A percentile compares a stretch with the other conserved stretches of the same genome.
Conservation (phyloP, 2,797 vertebrate genomes). For the Philypnodon macrostomus region DNA sequence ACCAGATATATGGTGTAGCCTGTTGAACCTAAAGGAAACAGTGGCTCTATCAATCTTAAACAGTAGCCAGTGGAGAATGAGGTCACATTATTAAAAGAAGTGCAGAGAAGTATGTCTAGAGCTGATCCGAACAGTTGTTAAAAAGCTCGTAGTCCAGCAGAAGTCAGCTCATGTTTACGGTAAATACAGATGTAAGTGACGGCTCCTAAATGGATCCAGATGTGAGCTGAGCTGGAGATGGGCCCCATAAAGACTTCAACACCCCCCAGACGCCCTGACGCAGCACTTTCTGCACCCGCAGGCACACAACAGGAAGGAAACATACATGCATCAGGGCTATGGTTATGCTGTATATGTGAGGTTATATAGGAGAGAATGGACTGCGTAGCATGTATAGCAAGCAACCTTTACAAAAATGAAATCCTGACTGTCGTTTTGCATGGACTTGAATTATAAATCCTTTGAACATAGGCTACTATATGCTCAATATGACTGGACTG, state of each 20-base stretch:
- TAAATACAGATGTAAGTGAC: slow-evolving; percentile 52
- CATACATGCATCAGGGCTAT: not conserved
- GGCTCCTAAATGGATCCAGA: slow-evolving; percentile 56
- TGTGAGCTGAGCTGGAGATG: slow-evolving; percentile 43
- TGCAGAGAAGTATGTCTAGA: slow-evolving; percentile 18
- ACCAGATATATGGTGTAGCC: slow-evolving; percentile 2
- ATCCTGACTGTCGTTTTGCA: not conserved
- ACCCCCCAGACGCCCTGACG: slow-evolving; percentile 33
- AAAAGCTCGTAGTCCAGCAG: slow-evolving; percentile 17
- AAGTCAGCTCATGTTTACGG: slow-evolving; percentile 31
- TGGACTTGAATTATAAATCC: not conserved
- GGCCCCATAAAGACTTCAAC: slow-evolving; percentile 33
- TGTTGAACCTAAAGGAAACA: slow-evolving; percentile 18
- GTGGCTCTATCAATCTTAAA: slow-evolving; percentile 19
- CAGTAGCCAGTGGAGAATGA: slow-evolving; percentile 39
- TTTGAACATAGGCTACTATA: too few species aligned
- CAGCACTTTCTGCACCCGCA: slow-evolving; percentile 25
- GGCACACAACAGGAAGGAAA: slow-evolving; percentile 6
- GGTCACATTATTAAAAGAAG: slow-evolving; percentile 46
- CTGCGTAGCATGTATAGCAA: not conserved
- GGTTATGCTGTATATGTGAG: not conserved
- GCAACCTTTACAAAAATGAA: not conserved
- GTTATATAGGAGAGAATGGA: not conserved
- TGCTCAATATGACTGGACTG: too few species aligned
- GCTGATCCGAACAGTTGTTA: slow-evolving; percentile 17